phyloP scores from a whole-genome alignment of 2,113 vertebrate genomes.

The Oostethus manadensis region DNA sequence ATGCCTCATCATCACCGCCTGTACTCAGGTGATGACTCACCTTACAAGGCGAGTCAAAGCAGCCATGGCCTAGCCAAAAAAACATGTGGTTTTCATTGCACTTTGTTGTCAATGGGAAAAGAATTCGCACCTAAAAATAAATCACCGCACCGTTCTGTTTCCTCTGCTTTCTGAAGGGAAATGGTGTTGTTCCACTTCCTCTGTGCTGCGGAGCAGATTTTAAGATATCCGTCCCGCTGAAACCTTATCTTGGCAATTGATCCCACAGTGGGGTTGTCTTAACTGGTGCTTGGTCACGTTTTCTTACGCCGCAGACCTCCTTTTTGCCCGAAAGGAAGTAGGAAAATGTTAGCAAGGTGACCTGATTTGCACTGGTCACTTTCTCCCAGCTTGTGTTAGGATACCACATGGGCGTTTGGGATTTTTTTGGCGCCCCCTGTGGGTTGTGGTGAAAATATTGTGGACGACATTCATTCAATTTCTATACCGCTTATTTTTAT shows the following conservation, averaged over 20 bases:
- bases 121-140: slow-evolving; percentile 5
- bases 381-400: slow-evolving; percentile 29
- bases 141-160: not conserved
- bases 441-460: too few relatives aligned
- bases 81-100: slow-evolving; percentile 42
- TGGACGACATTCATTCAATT: too few relatives aligned
- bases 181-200: slow-evolving; percentile 51
- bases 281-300: slow-evolving; percentile 59
- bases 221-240: slow-evolving; percentile 33
- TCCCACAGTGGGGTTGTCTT: slow-evolving; percentile 45
- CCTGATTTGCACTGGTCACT: slow-evolving; percentile 50
- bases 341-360: slow-evolving; percentile 45
- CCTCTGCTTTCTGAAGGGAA: slow-evolving; percentile 22
- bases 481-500: too few relatives aligned
- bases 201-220: slow-evolving; percentile 34
- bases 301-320: slow-evolving; percentile 18
- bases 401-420: too few relatives aligned
- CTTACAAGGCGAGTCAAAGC: slow-evolving; percentile 40
- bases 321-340: slow-evolving; percentile 15
- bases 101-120: slow-evolving; percentile 30
- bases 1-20: slow-evolving; percentile 26
- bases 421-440: too few relatives aligned
- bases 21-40: slow-evolving; percentile 32
- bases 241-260: slow-evolving; percentile 60
- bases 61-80: slow-evolving; percentile 14